Base-by-base conservation (phyloP, 1,140 invertebrate species). In the Hyphantria cunea region DNA sequence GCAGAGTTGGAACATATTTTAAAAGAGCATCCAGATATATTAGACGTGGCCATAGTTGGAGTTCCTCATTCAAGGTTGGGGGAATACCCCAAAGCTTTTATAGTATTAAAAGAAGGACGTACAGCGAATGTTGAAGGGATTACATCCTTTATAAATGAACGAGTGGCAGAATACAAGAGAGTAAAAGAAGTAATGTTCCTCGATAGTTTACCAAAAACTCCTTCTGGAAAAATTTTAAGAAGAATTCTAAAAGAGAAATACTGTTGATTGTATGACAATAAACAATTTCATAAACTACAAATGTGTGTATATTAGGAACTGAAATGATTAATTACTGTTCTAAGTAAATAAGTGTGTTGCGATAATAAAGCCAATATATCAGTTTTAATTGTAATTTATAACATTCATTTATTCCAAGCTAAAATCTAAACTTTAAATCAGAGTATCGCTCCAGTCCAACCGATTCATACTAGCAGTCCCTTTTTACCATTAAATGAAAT, bases 1-100 rank as follows among this genome's bases (percentile, higher is more conserved):
- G 94, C 95, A 0, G 95, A 96, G 84, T 72, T 97, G 14, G 96
- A 97, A 89, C 93, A 92, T 58, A 34, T 96, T 4, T 74, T 97
- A 11, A 87, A 94, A 63, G 91, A 86, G 48, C 94, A 96, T 88
- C 93, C 94, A 3, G 90, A 86, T 15, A 88, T 97, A 10, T 68
- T 79, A 42, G 96, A 97, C 70, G 95, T 93, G 2, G 95, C 93
- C 4, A 95, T 97, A 0, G 89, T 97, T 71, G 96, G 96, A 9
- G 80, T 96, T 41, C 93, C 94, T 0, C 92, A 96, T 80, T 78
- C 80, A 6, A 91, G 81, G 64, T 84, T 75, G 50, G 95, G 95
- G 66, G 34, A 77, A 82, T 31, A 31, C 33, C 48, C 56, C 33
- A 60, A 44, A 58, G 55, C 55, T 0, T 58, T 58, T 32, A 12